Evolutionary conservation across 2,113 vertebrate genomes (phyloP).

Genomic region (Pontoporia blainvillei): DNA sequence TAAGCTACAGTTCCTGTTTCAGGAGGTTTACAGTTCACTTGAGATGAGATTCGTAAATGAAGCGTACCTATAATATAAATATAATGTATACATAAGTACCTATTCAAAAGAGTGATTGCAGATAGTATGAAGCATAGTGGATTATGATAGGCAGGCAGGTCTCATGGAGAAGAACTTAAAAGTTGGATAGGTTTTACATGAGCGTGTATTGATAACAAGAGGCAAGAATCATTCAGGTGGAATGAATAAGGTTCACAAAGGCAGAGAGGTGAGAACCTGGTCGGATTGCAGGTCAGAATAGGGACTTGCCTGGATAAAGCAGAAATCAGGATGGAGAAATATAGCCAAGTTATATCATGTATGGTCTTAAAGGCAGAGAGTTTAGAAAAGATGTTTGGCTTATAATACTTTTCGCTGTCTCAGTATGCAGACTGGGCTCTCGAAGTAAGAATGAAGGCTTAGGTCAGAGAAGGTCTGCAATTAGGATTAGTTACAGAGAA

Average conservation of each 20-base stretch:
- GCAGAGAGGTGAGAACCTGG: neutral
- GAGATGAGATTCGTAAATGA: slow-evolving; percentile 33
- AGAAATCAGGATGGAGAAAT: neutral
- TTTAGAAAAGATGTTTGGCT: neutral
- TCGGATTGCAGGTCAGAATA: neutral
- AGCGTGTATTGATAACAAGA: neutral
- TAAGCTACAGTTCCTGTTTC: neutral
- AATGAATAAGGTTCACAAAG: neutral
- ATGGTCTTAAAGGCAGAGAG: neutral
- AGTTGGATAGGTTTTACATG: neutral
- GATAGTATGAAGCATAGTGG: neutral
- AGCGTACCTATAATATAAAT: slow-evolving; percentile 15
- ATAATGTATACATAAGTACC: neutral
- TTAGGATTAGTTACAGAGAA: neutral
- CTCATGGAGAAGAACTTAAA: neutral
- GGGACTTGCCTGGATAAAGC: neutral
- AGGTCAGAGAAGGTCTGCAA: neutral
- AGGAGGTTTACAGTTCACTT: neutral
- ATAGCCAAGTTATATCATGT: neutral
- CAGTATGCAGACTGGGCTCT: neutral
- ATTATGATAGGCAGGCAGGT: neutral
- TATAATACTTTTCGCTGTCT: neutral
- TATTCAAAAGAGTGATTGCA: neutral
- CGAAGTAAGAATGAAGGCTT: neutral
- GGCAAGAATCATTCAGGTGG: neutral